Conservation (phyloP, 2,888 invertebrate genomes). For the Gisinianus flammeolus region DNA sequence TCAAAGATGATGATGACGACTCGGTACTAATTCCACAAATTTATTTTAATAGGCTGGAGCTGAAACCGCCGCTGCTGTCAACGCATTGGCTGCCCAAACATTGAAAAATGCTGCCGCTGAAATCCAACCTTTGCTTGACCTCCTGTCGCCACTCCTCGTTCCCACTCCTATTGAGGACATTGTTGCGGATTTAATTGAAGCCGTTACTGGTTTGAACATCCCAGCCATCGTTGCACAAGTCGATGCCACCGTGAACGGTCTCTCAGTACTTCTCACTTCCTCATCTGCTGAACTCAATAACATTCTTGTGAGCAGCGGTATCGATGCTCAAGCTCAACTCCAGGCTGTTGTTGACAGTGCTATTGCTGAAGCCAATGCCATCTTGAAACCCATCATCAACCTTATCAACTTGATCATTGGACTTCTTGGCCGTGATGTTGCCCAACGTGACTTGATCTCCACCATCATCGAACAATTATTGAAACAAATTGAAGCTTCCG, state of each 20-base stretch:
- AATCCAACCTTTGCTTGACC: constrained; percentile 7
- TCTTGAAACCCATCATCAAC: neutral
- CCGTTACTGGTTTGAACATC: neutral
- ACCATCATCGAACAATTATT: neutral
- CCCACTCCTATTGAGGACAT: neutral
- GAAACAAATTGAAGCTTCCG: neutral
- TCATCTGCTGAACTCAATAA: neutral
- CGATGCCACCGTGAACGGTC: neutral
- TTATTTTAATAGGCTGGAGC: neutral
- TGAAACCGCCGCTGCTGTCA: neutral
- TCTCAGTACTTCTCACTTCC: neutral
- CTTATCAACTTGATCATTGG: constrained; percentile 4
- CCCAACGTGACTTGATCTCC: neutral
- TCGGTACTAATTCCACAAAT: too few species aligned
- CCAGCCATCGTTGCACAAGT: constrained; percentile 1
- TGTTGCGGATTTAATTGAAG: neutral
- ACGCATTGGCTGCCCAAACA: neutral
- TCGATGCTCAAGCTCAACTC: constrained; percentile 1
- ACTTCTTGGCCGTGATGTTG: neutral
- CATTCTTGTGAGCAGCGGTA: neutral
- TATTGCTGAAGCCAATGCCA: neutral
- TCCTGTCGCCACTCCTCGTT: neutral
- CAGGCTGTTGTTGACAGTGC: constrained; percentile 3
- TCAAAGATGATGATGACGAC: too few species aligned
- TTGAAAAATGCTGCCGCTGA: neutral